Percentiles rank a stretch among this genome's conserved stretches.
Conservation (phyloP, 2,888 invertebrate species). For the Cybosia mesomella region DNA sequence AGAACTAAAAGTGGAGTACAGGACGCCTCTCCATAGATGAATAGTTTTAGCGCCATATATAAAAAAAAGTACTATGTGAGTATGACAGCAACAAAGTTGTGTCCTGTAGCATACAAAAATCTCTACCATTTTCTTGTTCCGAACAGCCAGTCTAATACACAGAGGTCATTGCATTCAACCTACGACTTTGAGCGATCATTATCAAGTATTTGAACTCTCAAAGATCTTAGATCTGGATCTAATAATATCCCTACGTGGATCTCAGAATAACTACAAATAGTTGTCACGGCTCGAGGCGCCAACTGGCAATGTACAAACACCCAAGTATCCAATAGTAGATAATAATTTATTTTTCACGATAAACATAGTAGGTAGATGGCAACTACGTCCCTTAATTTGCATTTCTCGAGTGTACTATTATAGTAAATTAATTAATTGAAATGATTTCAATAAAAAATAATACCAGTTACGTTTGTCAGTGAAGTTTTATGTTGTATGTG, state of each 20-base stretch:
- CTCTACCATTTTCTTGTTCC: too few relatives aligned
- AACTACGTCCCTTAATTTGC: background rate
- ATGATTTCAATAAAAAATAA: background rate
- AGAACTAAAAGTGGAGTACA: too few relatives aligned
- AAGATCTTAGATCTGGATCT: slow-evolving; percentile 31
- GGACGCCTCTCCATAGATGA: too few relatives aligned
- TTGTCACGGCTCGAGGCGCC: slow-evolving; percentile 43
- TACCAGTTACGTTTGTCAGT: background rate
- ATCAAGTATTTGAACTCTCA: background rate
- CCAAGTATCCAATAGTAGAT: slow-evolving; percentile 27
- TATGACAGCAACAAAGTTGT: too few relatives aligned
- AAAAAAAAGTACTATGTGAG: too few relatives aligned
- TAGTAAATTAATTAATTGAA: background rate
- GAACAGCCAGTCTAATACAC: too few relatives aligned
- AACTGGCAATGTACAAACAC: slow-evolving; percentile 42
- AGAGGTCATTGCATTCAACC: too few relatives aligned
- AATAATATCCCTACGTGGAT: slow-evolving; percentile 32
- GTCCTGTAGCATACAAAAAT: too few relatives aligned
- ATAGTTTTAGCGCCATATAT: too few relatives aligned
- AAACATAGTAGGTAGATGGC: background rate
- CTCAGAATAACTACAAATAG: slow-evolving; percentile 42
- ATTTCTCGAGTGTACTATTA: background rate
- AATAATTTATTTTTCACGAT: background rate
- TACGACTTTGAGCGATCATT: slow-evolving; percentile 28
- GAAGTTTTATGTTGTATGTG: too few relatives aligned